Conservation (phyloP, 2,113 vertebrate species). For the Oxygymnocypris stewartii region DNA sequence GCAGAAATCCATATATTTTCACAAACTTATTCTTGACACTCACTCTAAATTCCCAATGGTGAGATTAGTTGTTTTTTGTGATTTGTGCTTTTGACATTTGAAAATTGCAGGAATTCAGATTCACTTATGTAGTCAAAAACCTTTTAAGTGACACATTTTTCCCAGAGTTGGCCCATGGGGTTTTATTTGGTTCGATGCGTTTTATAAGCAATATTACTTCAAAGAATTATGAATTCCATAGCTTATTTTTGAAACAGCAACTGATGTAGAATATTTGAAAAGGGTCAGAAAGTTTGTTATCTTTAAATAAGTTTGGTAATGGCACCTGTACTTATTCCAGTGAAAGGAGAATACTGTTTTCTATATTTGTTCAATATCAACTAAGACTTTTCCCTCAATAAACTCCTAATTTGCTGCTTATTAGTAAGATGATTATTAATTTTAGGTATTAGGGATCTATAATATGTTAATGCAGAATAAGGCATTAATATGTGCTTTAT, state of each 20-base stretch:
- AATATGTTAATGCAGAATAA: no score
- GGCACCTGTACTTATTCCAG: not conserved
- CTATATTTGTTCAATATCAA: no score
- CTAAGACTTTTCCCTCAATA: no score
- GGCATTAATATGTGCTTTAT: no score
- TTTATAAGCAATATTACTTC: not conserved
- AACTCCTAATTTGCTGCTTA: no score
- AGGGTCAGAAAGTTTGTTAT: not conserved
- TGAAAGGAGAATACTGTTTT: no score
- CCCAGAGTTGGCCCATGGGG: not conserved
- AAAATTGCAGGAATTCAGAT: not conserved
- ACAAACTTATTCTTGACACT: not conserved
- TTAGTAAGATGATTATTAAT: no score
- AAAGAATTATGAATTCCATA: not conserved
- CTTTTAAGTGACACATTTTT: not conserved
- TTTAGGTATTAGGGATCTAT: no score
- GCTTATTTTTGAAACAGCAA: not conserved
- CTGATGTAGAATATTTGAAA: not conserved
- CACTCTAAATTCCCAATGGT: not conserved
- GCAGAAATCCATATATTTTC: not conserved
- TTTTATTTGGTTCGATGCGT: not conserved
- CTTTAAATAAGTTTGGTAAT: not conserved
- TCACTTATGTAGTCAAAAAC: not conserved
- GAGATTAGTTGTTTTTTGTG: not conserved
- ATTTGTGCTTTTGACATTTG: constrained; percentile 1